These are phyloP conservation scores for Gymnocypris eckloni DNA, from an alignment of 2,797 vertebrate species.

Conservation along the genomic window DNA sequence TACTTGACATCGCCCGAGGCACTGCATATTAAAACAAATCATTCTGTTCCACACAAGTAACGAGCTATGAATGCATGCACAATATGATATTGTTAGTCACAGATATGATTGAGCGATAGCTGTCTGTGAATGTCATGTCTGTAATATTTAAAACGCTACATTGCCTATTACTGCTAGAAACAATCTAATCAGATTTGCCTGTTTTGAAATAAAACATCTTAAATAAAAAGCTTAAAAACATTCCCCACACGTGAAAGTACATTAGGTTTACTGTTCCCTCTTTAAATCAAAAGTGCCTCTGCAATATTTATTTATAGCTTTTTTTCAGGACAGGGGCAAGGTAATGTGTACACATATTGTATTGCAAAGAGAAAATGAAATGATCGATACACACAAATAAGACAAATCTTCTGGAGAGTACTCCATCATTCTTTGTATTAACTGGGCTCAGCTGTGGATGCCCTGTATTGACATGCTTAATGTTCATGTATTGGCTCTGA, in stretches of 20 bases:
- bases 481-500: constrained; percentile 59
- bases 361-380: constrained; percentile 57
- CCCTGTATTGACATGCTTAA: constrained; percentile 60
- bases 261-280: constrained; percentile 12
- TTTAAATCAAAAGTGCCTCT: constrained; percentile 44
- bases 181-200: constrained; percentile 6
- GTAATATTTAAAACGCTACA: constrained; percentile 31
- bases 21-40: constrained; percentile 78
- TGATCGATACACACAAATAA: constrained; percentile 64
- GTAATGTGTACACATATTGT: constrained; percentile 38
- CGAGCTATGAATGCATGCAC: constrained; percentile 67
- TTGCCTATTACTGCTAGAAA: constrained; percentile 37
- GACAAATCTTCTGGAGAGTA: constrained; percentile 57
- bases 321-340: constrained; percentile 28
- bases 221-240: background rate
- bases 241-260: background rate
- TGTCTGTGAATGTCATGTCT: constrained; percentile 51
- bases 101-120: constrained; percentile 63
- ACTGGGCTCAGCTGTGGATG: constrained; percentile 57
- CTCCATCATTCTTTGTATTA: constrained; percentile 64
- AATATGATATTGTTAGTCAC: constrained; percentile 60
- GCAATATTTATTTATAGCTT: constrained; percentile 51
- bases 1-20: constrained; percentile 80
- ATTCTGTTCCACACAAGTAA: constrained; percentile 67
- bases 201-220: constrained; percentile 27